These are phyloP conservation scores for Agriopis leucophaearia DNA, from an alignment of 2,888 invertebrate species.

Conservation along the genomic window DNA sequence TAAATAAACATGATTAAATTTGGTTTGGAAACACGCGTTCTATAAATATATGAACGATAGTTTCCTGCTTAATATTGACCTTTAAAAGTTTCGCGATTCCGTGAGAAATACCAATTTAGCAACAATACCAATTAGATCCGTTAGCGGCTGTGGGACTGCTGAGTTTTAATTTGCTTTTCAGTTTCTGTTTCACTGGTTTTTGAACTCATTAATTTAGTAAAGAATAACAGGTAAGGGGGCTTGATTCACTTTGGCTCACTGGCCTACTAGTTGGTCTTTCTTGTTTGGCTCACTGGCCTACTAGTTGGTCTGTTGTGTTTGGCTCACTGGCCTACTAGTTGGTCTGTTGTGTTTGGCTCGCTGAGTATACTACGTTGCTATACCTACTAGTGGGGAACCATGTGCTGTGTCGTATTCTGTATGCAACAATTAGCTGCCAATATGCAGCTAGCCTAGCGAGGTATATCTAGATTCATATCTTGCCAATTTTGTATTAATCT, in stretches of 20 bases:
- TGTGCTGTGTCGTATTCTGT: too few relatives aligned
- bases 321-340: too few relatives aligned
- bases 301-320: too few relatives aligned
- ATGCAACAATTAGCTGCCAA: too few relatives aligned
- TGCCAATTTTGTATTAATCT: too few relatives aligned
- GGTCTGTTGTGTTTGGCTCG: too few relatives aligned
- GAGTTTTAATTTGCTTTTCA: conserved; percentile 57
- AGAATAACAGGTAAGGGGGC: conserved; percentile 4
- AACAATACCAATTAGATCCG: conserved; percentile 50
- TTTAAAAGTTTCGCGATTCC: conserved; percentile 36
- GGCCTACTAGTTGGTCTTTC: background rate
- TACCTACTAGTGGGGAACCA: too few relatives aligned
- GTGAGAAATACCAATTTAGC: conserved; percentile 51
- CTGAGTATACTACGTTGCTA: too few relatives aligned
- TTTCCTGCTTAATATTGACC: conserved; percentile 21
- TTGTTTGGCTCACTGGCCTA: too few relatives aligned
- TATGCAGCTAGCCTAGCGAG: too few relatives aligned
- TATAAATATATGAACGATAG: background rate
- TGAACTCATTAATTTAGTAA: conserved; percentile 11
- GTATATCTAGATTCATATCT: too few relatives aligned
- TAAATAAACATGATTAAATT: too few relatives aligned
- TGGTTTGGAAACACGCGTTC: background rate
- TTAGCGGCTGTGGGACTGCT: conserved; percentile 33
- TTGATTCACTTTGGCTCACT: background rate
- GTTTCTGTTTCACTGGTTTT: conserved; percentile 48